Conservation (phyloP, 2,888 invertebrate genomes). For the Branchipolynoe longqiensis region DNA sequence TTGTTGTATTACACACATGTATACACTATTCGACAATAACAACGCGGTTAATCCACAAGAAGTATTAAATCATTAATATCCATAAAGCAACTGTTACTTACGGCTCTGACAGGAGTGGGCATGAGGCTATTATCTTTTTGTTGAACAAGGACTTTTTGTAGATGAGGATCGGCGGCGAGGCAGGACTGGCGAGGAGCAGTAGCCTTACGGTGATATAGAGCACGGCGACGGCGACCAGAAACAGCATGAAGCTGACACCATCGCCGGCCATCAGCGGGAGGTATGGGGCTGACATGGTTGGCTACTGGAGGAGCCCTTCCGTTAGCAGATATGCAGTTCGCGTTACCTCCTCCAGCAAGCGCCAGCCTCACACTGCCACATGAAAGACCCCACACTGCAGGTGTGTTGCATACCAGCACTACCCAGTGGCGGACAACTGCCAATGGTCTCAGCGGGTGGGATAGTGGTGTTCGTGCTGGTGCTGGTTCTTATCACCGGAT, state of each 20-base stretch:
- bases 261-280: constrained; percentile 48
- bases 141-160: constrained; percentile 69
- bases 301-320: too few species aligned
- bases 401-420: too few species aligned
- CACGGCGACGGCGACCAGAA: constrained; percentile 50
- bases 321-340: too few species aligned
- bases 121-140: constrained; percentile 69
- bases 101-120: constrained; percentile 74
- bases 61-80: neutral
- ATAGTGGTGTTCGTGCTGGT: neutral
- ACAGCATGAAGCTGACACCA: constrained; percentile 47
- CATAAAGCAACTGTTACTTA: constrained; percentile 71
- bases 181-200: constrained; percentile 72
- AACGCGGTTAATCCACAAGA: neutral
- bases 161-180: constrained; percentile 72
- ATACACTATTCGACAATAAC: neutral
- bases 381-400: too few species aligned
- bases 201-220: constrained; percentile 67
- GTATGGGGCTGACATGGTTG: constrained; percentile 1
- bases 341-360: neutral
- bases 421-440: neutral
- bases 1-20: neutral
- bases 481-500: constrained; percentile 1
- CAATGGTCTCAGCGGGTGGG: neutral
- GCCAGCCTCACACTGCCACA: neutral